These are phyloP conservation scores for Rhabdophis nuchalis DNA, from an alignment of 2,797 vertebrate genomes.

Conservation along the genomic window DNA sequence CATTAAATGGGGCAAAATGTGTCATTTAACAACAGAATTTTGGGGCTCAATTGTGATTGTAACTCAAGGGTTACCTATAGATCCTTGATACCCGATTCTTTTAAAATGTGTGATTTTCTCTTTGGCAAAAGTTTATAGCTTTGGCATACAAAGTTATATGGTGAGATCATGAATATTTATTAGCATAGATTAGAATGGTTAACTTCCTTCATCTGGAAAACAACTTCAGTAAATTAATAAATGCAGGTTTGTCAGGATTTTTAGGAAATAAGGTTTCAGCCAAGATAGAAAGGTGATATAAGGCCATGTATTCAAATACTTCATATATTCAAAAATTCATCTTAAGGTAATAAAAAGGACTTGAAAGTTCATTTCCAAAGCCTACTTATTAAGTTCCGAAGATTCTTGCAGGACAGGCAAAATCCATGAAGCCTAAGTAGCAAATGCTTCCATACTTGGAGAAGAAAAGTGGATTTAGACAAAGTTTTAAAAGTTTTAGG, in stretches of 20 bases:
- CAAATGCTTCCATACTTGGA: not conserved
- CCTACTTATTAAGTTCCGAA: too few species aligned
- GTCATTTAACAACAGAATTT: too few species aligned
- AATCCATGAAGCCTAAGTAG: too few species aligned
- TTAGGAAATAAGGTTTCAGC: slow-evolving; percentile 18
- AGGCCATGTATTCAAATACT: not conserved
- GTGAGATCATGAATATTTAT: slow-evolving; percentile 32
- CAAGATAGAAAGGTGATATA: not conserved
- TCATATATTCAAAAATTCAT: not conserved
- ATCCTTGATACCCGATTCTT: not conserved
- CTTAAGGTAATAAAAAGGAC: not conserved
- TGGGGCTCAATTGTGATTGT: too few species aligned
- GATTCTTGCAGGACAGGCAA: too few species aligned
- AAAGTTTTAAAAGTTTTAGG: not conserved
- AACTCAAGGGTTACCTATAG: too few species aligned
- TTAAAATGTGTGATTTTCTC: slow-evolving; percentile 18
- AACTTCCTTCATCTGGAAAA: slow-evolving; percentile 27
- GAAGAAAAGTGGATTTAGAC: not conserved
- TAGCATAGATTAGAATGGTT: slow-evolving; percentile 47
- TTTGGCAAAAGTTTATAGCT: slow-evolving; percentile 42
- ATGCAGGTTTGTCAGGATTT: slow-evolving; percentile 37
- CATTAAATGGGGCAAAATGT: too few species aligned
- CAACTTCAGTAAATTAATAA: slow-evolving; percentile 52
- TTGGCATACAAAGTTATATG: slow-evolving; percentile 26
- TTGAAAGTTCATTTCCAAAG: not conserved